Conservation (phyloP, 30 jellyfish, hydroid and myxozoan species). For the Turritopsis dohrnii region DNA sequence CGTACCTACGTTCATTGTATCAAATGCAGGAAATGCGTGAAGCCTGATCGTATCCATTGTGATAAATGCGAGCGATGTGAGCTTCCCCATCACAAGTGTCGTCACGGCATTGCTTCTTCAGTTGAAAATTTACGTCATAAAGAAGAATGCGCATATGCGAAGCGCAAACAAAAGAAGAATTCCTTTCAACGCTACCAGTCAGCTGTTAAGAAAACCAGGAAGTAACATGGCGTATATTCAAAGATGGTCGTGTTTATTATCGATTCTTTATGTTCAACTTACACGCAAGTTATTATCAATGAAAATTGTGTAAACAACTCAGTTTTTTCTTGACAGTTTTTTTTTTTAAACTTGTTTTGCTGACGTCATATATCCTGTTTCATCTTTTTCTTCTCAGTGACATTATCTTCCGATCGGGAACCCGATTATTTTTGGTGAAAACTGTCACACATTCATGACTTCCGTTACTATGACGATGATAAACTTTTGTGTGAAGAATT, state of each 20-base stretch:
- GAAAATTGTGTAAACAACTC: too few species aligned
- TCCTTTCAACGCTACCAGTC: not conserved
- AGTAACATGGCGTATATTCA: not conserved
- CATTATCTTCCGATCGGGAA: too few species aligned
- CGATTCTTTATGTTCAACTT: too few species aligned
- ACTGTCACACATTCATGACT: too few species aligned
- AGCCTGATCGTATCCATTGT: slow-evolving; percentile 90
- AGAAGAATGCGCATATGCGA: not conserved
- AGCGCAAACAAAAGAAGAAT: not conserved
- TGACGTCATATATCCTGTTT: too few species aligned
- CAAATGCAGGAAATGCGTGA: slow-evolving; percentile 68
- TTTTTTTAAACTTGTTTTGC: too few species aligned
- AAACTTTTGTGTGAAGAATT: too few species aligned
- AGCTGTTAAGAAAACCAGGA: not conserved
- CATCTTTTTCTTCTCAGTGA: too few species aligned
- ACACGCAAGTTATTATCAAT: too few species aligned
- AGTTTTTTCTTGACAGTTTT: too few species aligned
- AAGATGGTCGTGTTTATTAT: not conserved
- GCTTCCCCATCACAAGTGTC: slow-evolving; percentile 44
- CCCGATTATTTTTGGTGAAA: too few species aligned
- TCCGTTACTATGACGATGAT: too few species aligned
- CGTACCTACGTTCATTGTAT: slow-evolving; percentile 79
- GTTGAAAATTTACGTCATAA: not conserved
- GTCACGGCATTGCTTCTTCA: not conserved
- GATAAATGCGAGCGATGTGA: slow-evolving; percentile 51